Percentiles rank a stretch among this genome's conserved stretches.
phyloP scores from a whole-genome alignment of 35 echinoderm and acorn worm species.

The Patiria miniata region DNA sequence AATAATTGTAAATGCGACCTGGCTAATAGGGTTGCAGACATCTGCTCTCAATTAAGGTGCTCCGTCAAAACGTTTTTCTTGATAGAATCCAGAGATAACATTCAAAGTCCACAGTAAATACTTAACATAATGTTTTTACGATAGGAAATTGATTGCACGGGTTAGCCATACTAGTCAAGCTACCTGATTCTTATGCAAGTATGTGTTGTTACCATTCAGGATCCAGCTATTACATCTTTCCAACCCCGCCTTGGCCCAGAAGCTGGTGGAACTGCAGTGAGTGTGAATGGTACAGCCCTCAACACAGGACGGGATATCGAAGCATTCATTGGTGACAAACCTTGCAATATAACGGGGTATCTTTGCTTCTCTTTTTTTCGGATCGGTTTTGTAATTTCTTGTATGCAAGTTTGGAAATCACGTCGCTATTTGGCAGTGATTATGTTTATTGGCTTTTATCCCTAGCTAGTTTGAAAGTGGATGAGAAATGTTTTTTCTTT shows the following conservation, averaged over 20 bases:
- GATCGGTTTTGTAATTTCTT: too few species aligned
- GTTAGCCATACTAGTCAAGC: too few species aligned
- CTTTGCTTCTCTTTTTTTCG: neutral
- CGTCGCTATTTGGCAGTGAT: neutral
- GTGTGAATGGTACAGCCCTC: conserved; percentile 4
- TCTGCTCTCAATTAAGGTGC: too few species aligned
- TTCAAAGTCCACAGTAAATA: too few species aligned
- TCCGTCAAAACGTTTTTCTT: too few species aligned
- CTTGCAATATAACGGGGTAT: neutral
- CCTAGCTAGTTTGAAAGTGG: neutral
- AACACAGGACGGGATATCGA: conserved; percentile 14
- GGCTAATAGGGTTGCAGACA: too few species aligned
- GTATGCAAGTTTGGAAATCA: too few species aligned
- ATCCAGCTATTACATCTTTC: conserved; percentile 25
- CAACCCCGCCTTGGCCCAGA: conserved; percentile 16
- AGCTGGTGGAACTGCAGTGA: conserved; percentile 28
- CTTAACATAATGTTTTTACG: too few species aligned
- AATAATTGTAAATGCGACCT: too few species aligned
- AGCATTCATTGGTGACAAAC: conserved; percentile 7
- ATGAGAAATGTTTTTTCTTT: neutral
- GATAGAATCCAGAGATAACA: conserved; percentile 8
- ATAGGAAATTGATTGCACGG: too few species aligned
- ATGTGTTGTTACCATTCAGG: neutral
- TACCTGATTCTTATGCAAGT: too few species aligned
- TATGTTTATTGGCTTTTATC: neutral